Base-by-base conservation (phyloP, 2,888 invertebrate genomes). In the Melikaiella ostensackeni region DNA sequence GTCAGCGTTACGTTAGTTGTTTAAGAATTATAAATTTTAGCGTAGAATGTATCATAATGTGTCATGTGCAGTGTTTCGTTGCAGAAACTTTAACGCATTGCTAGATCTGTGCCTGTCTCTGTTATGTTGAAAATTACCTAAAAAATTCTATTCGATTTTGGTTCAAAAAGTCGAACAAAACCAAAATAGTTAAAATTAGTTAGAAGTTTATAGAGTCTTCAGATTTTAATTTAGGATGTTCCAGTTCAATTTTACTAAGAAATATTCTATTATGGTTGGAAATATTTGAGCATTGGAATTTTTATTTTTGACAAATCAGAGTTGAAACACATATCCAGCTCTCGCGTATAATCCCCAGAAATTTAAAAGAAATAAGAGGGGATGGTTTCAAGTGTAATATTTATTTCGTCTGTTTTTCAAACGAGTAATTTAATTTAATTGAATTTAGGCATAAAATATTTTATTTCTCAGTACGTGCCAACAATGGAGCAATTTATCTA, bases 41-140 rank as follows among this genome's bases (percentile, higher is more conserved):
- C 66, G 42, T 84, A 84, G 79, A 78, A 74, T 83, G 84, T 85
- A 84, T 79, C 63, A 83, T 84, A 84, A 74, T 76, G 79, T 81
- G 79, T 78, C 73, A 77, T 75, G 75, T 81, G 70, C 79, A 82
- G 80, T 80, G 77, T 74, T 79, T 5, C 63, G 73, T 50, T 62
- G 64, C 50, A 64, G 33, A 46, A 75, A n/a, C 19, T n/a, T n/a
- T 55, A 46, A 63, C 33, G 50, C 64, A 63, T 33, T 62, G 27
- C 38, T 57, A 63, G 76, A 74, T 73, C 64, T 73, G 81, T 82
- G 64, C 64, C 64, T 70, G 70, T 33, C 50, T 70, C 33, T 66
- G 50, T 70, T 55, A 50, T 70, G 70, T 70, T 70, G n/a, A 55
- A 55, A 70, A 70, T 70, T 30, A 46, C 19, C 19, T 55, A 21